These are phyloP conservation scores for Chrysomallon squamiferum DNA, from an alignment of 1,140 invertebrate genomes.

Conservation along the genomic window DNA sequence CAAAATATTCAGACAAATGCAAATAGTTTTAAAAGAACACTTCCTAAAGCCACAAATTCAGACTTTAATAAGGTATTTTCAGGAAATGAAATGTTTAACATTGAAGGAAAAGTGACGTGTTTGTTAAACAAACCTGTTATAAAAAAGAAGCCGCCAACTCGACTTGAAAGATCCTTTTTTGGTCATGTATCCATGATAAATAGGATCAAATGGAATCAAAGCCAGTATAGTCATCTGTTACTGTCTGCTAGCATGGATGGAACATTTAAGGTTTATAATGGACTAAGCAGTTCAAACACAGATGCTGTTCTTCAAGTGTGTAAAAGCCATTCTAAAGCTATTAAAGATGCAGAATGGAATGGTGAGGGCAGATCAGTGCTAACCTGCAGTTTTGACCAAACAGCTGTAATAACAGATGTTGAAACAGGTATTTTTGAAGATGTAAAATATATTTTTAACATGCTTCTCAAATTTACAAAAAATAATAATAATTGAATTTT, in stretches of 20 bases:
- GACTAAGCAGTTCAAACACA: conserved; percentile 39
- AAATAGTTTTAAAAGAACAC: too few relatives aligned
- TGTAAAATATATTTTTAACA: too few relatives aligned
- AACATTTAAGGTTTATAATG: conserved; percentile 55
- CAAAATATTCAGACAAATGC: too few relatives aligned
- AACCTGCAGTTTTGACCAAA: conserved; percentile 54
- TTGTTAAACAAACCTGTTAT: too few relatives aligned
- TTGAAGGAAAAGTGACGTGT: too few relatives aligned
- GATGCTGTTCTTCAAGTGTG: conserved; percentile 32
- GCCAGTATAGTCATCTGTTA: conserved; percentile 61
- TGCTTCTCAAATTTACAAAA: too few relatives aligned
- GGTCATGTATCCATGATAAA: conserved; percentile 43
- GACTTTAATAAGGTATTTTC: too few relatives aligned
- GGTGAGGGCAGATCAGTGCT: conserved; percentile 37
- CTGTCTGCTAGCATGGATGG: conserved; percentile 56
- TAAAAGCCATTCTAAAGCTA: conserved; percentile 42
- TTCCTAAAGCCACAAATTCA: too few relatives aligned
- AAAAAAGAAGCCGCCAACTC: conserved; percentile 12
- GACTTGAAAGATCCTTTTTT: conserved; percentile 16
- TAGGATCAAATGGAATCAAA: conserved; percentile 49
- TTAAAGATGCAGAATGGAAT: conserved; percentile 56
- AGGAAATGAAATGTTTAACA: too few relatives aligned
- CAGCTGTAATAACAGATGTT: conserved; percentile 45
- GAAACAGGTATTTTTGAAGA: conserved; percentile 40
- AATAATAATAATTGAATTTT: too few relatives aligned